Evolutionary conservation across 2,797 vertebrate genomes (phyloP).

Genomic region (Sebastes itinus): DNA sequence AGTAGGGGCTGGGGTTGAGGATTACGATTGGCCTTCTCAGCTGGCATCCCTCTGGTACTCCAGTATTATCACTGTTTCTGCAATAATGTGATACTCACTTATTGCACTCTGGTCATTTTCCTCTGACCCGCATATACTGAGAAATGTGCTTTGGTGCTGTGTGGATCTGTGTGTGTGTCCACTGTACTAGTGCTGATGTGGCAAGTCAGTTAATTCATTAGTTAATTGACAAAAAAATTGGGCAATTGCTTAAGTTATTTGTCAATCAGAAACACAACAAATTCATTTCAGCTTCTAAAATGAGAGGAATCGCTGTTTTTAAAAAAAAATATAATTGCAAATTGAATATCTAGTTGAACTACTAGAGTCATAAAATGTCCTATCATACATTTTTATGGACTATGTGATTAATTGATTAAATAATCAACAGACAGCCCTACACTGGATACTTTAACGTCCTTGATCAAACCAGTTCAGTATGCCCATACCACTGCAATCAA

Average conservation of each 20-base stretch:
- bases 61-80: conserved; percentile 30
- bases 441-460: not conserved
- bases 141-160: not conserved
- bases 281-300: not conserved
- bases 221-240: not conserved
- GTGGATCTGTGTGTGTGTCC: not conserved
- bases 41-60: conserved; percentile 5
- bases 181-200: not conserved
- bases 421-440: not conserved
- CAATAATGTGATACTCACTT: conserved; percentile 31
- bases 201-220: not conserved
- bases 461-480: not conserved
- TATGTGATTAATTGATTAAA: not conserved
- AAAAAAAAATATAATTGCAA: not conserved
- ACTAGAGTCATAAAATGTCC: no score
- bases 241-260: not conserved
- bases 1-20: not conserved
- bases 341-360: not conserved
- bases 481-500: not conserved
- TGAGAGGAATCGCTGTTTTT: not conserved
- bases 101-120: conserved; percentile 17
- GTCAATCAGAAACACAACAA: not conserved
- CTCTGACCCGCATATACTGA: not conserved
- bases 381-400: not conserved
- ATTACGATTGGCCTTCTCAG: conserved; percentile 7